phyloP scores from a whole-genome alignment of 2,797 vertebrate species.

The Rhynchotus rufescens region DNA sequence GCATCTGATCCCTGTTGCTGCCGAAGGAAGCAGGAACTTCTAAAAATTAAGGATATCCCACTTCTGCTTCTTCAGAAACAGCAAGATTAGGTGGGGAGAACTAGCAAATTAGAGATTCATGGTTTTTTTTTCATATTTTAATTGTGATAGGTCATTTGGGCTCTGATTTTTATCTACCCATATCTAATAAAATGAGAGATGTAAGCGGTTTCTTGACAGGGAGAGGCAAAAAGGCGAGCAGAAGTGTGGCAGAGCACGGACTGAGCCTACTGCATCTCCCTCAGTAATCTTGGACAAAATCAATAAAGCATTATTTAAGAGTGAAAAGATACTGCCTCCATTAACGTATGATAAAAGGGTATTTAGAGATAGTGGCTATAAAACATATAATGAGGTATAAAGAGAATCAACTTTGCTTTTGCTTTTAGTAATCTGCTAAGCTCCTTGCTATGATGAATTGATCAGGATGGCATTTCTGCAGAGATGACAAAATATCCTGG shows the following conservation, averaged over 20 bases:
- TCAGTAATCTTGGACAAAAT: conserved; percentile 6
- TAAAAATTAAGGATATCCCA: neutral
- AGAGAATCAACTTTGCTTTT: conserved; percentile 21
- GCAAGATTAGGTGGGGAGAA: neutral
- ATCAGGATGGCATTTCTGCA: neutral
- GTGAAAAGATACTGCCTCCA: neutral
- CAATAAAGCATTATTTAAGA: neutral
- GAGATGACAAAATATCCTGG: neutral
- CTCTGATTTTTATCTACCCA: neutral
- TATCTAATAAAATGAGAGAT: neutral
- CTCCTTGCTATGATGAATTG: neutral
- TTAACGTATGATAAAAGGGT: conserved; percentile 11
- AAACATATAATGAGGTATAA: neutral
- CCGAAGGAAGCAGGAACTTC: neutral
- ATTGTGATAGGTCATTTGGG: neutral
- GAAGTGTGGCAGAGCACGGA: neutral
- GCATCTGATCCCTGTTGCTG: neutral
- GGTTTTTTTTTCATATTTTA: neutral
- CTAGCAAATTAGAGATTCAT: neutral
- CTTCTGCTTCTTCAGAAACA: neutral
- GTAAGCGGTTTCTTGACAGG: neutral
- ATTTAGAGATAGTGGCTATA: neutral
- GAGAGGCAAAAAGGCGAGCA: neutral
- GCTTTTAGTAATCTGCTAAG: conserved; percentile 12
- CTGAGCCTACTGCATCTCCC: neutral